Conservation (phyloP, 2,888 invertebrate genomes). For the Rapana venosa region DNA sequence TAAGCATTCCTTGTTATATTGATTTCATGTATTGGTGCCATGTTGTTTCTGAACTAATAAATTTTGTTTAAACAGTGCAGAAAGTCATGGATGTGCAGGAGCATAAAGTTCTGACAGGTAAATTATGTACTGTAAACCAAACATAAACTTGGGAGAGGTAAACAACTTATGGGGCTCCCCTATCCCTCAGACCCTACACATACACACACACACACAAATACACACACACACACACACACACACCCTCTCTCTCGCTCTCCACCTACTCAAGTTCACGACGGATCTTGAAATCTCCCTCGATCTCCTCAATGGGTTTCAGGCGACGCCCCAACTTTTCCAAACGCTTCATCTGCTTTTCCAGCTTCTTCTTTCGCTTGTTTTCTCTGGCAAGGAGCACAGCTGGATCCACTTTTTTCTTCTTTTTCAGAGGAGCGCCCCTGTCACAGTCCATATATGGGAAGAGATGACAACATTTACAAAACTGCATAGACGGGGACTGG, state of each 20-base stretch:
- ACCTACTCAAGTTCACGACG: slow-evolving; percentile 84
- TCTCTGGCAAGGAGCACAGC: slow-evolving; percentile 88
- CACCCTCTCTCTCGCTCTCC: not conserved
- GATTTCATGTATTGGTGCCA: too few species aligned
- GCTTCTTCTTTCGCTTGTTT: slow-evolving; percentile 87
- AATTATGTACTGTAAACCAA: too few species aligned
- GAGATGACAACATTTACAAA: not conserved
- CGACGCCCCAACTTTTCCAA: slow-evolving; percentile 89
- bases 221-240: too few species aligned
- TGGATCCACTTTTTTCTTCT: slow-evolving; percentile 92
- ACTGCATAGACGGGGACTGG: not conserved
- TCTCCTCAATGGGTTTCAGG: slow-evolving; percentile 93
- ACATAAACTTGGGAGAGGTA: too few species aligned
- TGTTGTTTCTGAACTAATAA: too few species aligned
- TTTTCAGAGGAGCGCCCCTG: slow-evolving; percentile 86
- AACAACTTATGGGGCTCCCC: too few species aligned
- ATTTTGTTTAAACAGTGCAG: too few species aligned
- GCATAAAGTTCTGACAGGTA: too few species aligned
- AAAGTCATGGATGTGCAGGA: too few species aligned
- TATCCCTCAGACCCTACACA: too few species aligned
- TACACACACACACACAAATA: too few species aligned
- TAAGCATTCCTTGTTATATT: too few species aligned
- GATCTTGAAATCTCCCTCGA: slow-evolving; percentile 86
- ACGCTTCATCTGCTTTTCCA: slow-evolving; percentile 91
- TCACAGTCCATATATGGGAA: not conserved